Evolutionary conservation across 2,797 vertebrate genomes (phyloP), one percentile per base, ranked within the genome.

Genomic region (Coracias cyanogaster): DNA sequence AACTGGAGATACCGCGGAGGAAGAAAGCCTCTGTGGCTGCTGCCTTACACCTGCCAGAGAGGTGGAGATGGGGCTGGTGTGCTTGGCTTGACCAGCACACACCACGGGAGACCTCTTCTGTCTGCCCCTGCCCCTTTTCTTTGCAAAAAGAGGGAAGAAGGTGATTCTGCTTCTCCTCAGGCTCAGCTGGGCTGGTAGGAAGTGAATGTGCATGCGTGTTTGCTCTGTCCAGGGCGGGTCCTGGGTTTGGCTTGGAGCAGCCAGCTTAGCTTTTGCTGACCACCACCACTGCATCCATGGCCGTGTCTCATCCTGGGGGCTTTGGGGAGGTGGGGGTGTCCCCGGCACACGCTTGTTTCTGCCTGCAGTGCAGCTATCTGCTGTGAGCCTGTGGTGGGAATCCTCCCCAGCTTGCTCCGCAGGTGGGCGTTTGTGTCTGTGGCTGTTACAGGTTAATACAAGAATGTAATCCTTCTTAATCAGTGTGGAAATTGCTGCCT

Each of bases 191-290:
- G 46, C 7, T 0, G 0, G 26, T 41, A 54, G 55, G 48, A 62
- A 25, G 35, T 0, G 0, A 41, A 22, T 12, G n/a, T 41, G 57
- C 1, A 1, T 9, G 9, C 3, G 0, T 22, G 45, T 60, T 81
- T 67, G 55, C 39, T 69, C 15, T 45, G 31, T 37, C 71, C 3
- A 2, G 61, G 46, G 54, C 1, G 2, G 14, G 43, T 35, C 71
- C 58, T 41, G 78, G 48, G 3, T 41, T 37, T 66, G 46, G 15
- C 31, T 20, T 54, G 45, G 72, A 69, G 49, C 49, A 74, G 62
- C 25, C 72, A 45, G 52, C 29, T 39, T 5, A 13, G 37, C n/a
- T 83, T 62, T 46, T 45, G 25, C 55, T 61, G 51, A 1, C 64
- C 15, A 6, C 46, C 48, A 49, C 16, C 49, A 3, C 8, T 2